These are phyloP conservation scores for Bubalus kerabau DNA, from an alignment of 2,113 vertebrate species.

Conservation along the genomic window DNA sequence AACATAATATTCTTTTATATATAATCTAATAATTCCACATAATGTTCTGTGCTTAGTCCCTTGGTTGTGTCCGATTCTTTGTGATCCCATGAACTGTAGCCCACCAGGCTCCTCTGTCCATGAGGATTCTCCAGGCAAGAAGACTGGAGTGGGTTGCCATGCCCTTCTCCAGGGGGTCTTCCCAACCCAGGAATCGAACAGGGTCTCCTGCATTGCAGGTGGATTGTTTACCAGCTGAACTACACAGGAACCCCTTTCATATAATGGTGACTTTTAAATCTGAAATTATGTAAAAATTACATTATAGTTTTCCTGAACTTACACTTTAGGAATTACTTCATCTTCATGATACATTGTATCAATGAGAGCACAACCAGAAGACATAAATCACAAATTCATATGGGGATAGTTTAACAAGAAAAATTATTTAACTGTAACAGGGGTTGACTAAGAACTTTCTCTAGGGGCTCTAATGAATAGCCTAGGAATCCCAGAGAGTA, in stretches of 20 bases:
- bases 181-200: neutral
- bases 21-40: neutral
- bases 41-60: neutral
- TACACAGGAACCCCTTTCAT: neutral
- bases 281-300: neutral
- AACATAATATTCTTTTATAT: neutral
- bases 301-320: neutral
- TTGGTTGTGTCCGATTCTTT: accelerated
- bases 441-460: neutral
- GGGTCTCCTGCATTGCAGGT: neutral
- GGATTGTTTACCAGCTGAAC: neutral
- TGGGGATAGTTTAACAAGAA: neutral
- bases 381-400: neutral
- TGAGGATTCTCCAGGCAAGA: neutral
- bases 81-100: neutral
- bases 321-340: neutral
- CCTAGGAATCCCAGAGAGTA: neutral
- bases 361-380: neutral
- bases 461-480: neutral
- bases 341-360: neutral
- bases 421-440: neutral
- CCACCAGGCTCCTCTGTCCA: neutral
- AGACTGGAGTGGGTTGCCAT: neutral
- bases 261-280: neutral
- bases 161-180: neutral